Base-by-base conservation (phyloP, 2,113 vertebrate species). In the Toxotes jaculatrix region DNA sequence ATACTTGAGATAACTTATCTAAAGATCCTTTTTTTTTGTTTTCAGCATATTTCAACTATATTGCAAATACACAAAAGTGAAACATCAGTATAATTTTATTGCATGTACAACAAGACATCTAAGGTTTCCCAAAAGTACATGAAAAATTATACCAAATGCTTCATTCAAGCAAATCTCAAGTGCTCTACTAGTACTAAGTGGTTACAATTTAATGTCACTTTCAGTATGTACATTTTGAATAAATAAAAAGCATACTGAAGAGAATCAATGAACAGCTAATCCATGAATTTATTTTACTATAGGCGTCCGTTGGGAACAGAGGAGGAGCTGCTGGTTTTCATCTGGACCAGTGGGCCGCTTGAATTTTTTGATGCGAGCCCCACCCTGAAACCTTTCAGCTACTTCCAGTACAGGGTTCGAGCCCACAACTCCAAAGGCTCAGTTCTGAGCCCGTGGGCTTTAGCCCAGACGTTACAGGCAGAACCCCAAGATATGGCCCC, bases 341-440 rank as follows among this genome's bases (percentile, higher is more conserved):
- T 96, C 88, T 97, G 97, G 96, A 91, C 93, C 7, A 92, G 94
- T 84, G 97, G 97, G 72, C 74, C 94, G 1, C 93, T 97, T 64
- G 93, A 96, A 68, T 97, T 98, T 84, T 94, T 91, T 0, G 97
- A 99, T 17, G 93, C 95, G 0, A 95, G 96, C 0, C 94, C 95
- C 4, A 77, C 86, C 42, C 93, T 98, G 47, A 89, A 65, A 53
- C 96, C 97, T 2, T 97, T 96, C 88, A 97, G 95, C 0, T 86
- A 90, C 78, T 98, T 96, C 0, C 96, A 98, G 78, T 99, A 98
- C 74, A 94, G 79, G 63, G 77, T 96, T 57, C 91, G 81, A 31
- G 96, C 96, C 67, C 90, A 87, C 5, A 99, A 98, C 88, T 92
- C 96, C 17, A 88, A 90, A 86, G 97, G 97, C 32, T 96, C 93